phyloP scores from a whole-genome alignment of 1,140 invertebrate genomes.

The Drosophila willistoni region DNA sequence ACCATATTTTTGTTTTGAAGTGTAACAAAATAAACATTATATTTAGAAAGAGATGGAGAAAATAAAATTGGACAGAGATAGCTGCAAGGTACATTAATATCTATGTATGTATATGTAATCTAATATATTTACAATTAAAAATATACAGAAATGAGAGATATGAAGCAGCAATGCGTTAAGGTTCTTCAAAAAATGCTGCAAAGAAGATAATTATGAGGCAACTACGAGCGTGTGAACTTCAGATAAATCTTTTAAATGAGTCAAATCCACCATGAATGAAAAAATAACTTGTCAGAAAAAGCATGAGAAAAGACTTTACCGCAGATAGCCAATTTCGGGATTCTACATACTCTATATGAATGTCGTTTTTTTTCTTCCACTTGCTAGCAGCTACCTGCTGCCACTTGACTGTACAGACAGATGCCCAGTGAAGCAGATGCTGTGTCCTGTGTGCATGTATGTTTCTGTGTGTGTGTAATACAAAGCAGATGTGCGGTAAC shows the following conservation, averaged over 20 bases:
- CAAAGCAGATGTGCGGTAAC: conserved; percentile 35
- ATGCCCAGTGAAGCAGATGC: conserved; percentile 38
- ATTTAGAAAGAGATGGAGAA: conserved; percentile 26
- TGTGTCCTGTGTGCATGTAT: conserved; percentile 4
- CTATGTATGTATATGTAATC: neutral
- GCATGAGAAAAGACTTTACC: conserved; percentile 32
- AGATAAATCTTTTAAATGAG: no score
- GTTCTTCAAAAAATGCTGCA: no score
- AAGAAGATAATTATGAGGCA: no score
- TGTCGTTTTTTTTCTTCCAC: neutral
- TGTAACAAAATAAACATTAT: conserved; percentile 55
- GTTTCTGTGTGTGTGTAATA: conserved; percentile 25
- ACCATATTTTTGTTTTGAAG: conserved; percentile 30
- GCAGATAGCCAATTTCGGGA: neutral
- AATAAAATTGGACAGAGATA: neutral
- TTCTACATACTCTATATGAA: neutral
- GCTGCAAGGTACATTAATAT: neutral
- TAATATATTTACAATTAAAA: neutral
- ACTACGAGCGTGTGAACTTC: no score
- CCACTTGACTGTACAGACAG: conserved; percentile 16
- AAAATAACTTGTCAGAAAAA: neutral
- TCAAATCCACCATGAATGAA: no score
- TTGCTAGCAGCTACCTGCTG: conserved; percentile 9
- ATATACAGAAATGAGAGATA: neutral
- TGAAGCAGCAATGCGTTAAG: no score